These are phyloP conservation scores for Hyperoplus immaculatus DNA, from an alignment of 2,797 vertebrate species.

Conservation along the genomic window DNA sequence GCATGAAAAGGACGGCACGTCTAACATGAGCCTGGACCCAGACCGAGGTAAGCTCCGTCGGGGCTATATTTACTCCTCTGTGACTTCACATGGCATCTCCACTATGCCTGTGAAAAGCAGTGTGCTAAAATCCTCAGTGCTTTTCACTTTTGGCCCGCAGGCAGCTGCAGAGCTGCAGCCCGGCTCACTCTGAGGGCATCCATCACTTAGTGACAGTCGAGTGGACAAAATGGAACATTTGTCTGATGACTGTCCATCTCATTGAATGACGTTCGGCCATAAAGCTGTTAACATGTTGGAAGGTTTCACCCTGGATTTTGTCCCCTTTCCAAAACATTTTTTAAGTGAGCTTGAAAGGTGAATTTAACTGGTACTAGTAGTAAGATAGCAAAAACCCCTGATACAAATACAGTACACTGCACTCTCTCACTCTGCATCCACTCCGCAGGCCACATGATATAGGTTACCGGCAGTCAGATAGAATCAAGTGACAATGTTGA, in stretches of 20 bases:
- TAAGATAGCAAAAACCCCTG: background rate
- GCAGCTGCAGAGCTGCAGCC: slow-evolving; percentile 48
- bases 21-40: slow-evolving; percentile 38
- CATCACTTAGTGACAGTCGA: slow-evolving; percentile 76
- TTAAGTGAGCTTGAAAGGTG: background rate
- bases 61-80: slow-evolving; percentile 75
- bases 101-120: slow-evolving; percentile 68
- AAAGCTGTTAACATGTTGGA: slow-evolving; percentile 47
- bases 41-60: slow-evolving; percentile 53
- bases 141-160: slow-evolving; percentile 73
- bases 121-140: slow-evolving; percentile 68
- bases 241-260: slow-evolving; percentile 61
- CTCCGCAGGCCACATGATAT: background rate
- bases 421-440: background rate
- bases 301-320: slow-evolving; percentile 44
- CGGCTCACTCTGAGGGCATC: slow-evolving; percentile 57
- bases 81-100: slow-evolving; percentile 72
- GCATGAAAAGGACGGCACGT: slow-evolving; percentile 22
- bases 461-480: background rate
- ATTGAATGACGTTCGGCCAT: slow-evolving; percentile 52
- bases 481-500: slow-evolving; percentile 7
- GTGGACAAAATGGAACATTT: slow-evolving; percentile 71
- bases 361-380: background rate
- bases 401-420: background rate
- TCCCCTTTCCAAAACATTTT: slow-evolving; percentile 21